These are phyloP conservation scores for Pelochelys cantorii DNA, from an alignment of 2,797 vertebrate genomes.

Conservation along the genomic window DNA sequence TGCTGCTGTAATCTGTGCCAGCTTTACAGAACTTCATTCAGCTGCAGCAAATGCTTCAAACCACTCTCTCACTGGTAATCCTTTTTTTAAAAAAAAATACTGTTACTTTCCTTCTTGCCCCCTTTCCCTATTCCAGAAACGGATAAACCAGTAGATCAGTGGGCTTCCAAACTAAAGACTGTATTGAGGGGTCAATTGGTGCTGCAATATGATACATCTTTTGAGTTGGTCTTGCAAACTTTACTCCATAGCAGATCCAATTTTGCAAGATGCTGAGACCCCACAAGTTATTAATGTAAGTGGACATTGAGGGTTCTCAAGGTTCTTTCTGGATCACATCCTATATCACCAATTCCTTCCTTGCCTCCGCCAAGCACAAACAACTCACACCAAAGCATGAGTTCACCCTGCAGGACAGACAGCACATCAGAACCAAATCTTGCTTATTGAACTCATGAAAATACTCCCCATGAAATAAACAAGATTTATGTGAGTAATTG, in stretches of 20 bases:
- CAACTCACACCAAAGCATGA: background rate
- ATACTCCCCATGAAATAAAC: background rate
- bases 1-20: conserved; percentile 11
- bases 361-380: background rate
- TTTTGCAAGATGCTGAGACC: background rate
- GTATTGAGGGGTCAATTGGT: background rate
- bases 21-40: conserved; percentile 50
- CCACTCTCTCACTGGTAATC: background rate
- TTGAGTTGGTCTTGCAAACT: fast-evolving
- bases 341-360: background rate
- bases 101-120: background rate
- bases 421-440: background rate
- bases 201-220: background rate
- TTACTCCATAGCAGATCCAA: background rate
- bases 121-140: background rate
- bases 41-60: background rate
- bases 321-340: background rate
- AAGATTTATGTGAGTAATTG: background rate
- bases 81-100: background rate
- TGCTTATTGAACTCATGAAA: background rate
- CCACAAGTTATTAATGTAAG: background rate
- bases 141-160: background rate
- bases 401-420: background rate
- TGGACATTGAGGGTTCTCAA: no score
- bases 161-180: background rate